These are phyloP conservation scores for Setophaga petechia DNA, from an alignment of 2,113 vertebrate species.

Conservation along the genomic window DNA sequence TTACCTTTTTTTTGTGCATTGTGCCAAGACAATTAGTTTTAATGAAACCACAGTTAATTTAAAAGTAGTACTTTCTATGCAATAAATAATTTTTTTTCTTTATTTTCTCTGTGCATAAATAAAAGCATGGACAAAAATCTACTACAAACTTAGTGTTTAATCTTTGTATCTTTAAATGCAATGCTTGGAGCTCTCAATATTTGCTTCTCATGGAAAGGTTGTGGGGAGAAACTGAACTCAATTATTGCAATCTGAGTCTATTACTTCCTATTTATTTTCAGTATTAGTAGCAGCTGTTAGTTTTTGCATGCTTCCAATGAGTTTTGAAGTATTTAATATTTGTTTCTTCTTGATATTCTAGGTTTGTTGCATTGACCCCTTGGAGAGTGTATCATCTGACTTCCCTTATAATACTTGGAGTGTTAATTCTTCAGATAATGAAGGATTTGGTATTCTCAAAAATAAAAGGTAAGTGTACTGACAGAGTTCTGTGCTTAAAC, in stretches of 20 bases:
- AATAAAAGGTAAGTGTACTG: slow-evolving; percentile 76
- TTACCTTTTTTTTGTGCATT: neutral
- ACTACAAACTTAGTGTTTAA: neutral
- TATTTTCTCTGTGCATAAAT: neutral
- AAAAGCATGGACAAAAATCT: neutral
- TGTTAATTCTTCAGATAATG: slow-evolving; percentile 79
- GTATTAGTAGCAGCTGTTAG: neutral
- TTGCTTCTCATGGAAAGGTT: neutral
- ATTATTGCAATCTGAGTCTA: neutral
- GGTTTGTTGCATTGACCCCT: slow-evolving; percentile 85
- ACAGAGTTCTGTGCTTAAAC: neutral
- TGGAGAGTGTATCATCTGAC: slow-evolving; percentile 84
- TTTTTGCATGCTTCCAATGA: neutral
- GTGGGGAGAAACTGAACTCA: neutral
- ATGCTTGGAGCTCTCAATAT: neutral
- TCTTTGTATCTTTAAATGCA: neutral
- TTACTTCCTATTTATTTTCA: neutral
- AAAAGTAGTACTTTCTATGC: neutral
- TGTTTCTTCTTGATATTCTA: slow-evolving; percentile 51
- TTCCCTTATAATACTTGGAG: slow-evolving; percentile 76
- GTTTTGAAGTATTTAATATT: neutral
- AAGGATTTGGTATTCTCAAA: slow-evolving; percentile 79
- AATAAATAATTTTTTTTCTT: neutral
- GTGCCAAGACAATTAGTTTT: neutral
- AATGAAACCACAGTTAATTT: neutral